Evolutionary conservation across 2,113 vertebrate species (phyloP).

Genomic region (Leiothrix lutea): DNA sequence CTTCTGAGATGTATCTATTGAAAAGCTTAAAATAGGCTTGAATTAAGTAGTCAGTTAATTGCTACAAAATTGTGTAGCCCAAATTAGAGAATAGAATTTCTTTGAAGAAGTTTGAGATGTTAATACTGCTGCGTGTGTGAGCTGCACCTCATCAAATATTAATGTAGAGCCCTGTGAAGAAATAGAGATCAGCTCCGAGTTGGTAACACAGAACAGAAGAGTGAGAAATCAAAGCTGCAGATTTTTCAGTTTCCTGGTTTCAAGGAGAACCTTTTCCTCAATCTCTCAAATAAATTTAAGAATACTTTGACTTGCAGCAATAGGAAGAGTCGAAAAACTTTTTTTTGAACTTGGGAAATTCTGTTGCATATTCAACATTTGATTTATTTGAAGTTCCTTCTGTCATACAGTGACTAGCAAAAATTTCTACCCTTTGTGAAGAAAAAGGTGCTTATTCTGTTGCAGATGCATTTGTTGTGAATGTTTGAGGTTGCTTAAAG

Average conservation of each 20-base stretch:
- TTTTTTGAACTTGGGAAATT: not conserved
- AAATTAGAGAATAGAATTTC: not conserved
- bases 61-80: not conserved
- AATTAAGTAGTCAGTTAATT: not conserved
- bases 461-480: not conserved
- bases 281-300: not conserved
- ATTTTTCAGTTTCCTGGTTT: not conserved
- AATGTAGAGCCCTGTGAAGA: slow-evolving; percentile 77
- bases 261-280: not conserved
- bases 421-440: not conserved
- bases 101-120: slow-evolving; percentile 2
- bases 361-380: not conserved
- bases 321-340: not conserved
- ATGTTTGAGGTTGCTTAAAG: not conserved
- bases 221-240: not conserved
- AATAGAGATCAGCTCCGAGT: not conserved
- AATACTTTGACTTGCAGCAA: not conserved
- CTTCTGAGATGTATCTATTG: not conserved
- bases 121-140: slow-evolving; percentile 17
- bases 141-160: slow-evolving; percentile 72
- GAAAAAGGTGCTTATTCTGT: not conserved
- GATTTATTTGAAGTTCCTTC: not conserved
- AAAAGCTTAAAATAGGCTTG: not conserved
- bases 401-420: not conserved
- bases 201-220: not conserved